Conservation (phyloP, 2,888 invertebrate species). For the Quadroppia sp. region DNA sequence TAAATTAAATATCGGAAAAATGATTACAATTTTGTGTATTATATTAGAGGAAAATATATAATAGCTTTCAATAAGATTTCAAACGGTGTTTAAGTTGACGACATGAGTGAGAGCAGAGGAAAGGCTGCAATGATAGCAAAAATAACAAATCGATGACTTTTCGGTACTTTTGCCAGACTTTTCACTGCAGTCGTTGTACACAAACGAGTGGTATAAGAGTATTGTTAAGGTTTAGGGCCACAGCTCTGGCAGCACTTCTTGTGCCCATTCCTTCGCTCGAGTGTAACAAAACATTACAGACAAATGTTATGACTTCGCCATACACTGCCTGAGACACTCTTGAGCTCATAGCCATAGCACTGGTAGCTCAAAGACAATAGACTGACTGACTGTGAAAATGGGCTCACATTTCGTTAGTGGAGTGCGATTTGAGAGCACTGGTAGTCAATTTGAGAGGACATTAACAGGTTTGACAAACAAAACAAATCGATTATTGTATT, state of each 20-base stretch:
- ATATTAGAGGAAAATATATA: neutral
- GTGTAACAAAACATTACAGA: slow-evolving; percentile 30
- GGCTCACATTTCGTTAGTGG: neutral
- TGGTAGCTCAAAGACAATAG: neutral
- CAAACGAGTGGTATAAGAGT: neutral
- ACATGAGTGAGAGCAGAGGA: slow-evolving; percentile 1
- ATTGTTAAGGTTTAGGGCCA: neutral
- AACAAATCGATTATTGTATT: no score
- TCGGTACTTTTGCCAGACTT: neutral
- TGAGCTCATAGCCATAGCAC: no score
- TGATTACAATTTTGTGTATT: neutral
- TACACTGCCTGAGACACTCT: neutral
- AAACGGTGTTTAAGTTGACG: neutral
- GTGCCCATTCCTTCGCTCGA: slow-evolving; percentile 9
- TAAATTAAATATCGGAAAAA: neutral
- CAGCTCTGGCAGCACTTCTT: neutral
- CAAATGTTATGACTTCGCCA: slow-evolving; percentile 30
- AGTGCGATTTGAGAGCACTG: neutral
- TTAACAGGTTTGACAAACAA: no score
- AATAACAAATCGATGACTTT: slow-evolving; percentile 27
- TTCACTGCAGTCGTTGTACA: neutral
- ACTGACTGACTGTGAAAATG: no score
- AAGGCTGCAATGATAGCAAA: neutral
- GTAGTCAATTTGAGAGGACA: neutral
- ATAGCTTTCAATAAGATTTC: neutral